Evolutionary conservation across 2,797 vertebrate species (phyloP).

Genomic region (Schizopygopsis pylzovi): DNA sequence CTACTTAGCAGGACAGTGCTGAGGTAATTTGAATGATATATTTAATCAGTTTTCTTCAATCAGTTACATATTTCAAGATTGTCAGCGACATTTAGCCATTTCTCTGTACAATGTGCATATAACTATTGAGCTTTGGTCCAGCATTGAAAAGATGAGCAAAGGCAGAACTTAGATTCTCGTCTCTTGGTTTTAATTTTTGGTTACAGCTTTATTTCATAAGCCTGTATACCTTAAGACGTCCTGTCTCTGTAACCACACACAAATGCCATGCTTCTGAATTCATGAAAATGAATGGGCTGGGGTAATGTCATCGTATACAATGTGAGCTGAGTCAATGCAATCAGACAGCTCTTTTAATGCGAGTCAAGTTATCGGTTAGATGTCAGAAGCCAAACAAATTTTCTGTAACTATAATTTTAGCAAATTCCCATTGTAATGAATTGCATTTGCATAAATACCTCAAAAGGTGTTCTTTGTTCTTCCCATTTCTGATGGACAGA

Average conservation of each 20-base stretch:
- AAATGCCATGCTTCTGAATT: conserved; percentile 34
- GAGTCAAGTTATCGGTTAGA: neutral
- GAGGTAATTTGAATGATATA: conserved; percentile 91
- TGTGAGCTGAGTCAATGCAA: neutral
- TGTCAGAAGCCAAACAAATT: neutral
- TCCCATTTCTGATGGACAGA: conserved; percentile 1
- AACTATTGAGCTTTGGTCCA: conserved; percentile 99
- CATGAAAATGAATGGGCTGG: conserved; percentile 17
- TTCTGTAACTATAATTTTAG: neutral
- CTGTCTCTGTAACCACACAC: conserved; percentile 56
- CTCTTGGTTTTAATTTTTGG: conserved; percentile 88
- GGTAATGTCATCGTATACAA: neutral
- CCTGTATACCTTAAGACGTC: conserved; percentile 81
- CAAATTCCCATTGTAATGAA: conserved; percentile 21
- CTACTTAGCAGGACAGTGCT: conserved; percentile 86
- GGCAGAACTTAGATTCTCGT: conserved; percentile 77
- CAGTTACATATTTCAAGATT: conserved; percentile 94
- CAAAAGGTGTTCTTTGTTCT: conserved; percentile 15
- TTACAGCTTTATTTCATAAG: conserved; percentile 90
- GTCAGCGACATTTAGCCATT: conserved; percentile 96
- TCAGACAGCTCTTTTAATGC: neutral
- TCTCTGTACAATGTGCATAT: conserved; percentile 99
- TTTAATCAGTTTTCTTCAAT: conserved; percentile 76
- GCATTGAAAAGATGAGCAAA: conserved; percentile 92
- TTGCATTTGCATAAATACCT: neutral